Conservation (phyloP, 2,797 vertebrate genomes). For the Gymnoscopelus microlampas region DNA sequence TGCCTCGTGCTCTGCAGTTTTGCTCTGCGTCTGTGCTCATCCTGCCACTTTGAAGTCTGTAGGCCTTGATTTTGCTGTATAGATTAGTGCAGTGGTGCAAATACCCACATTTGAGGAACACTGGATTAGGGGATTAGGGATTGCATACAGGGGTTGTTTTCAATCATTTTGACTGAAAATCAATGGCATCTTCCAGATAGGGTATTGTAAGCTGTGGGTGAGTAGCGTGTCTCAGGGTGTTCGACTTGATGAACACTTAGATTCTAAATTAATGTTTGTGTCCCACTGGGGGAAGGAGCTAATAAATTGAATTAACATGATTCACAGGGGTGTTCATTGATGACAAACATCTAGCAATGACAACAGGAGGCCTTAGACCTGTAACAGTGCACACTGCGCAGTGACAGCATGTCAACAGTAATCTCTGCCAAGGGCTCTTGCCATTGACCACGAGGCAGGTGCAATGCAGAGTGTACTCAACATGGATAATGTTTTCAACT, state of each 20-base stretch:
- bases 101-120: no score
- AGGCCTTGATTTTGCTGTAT: conserved; percentile 62
- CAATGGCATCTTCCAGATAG: conserved; percentile 50
- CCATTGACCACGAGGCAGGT: no score
- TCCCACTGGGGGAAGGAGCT: conserved; percentile 29
- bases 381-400: background rate
- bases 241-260: no score
- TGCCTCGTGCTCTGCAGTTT: conserved; percentile 26
- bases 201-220: background rate
- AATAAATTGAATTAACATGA: conserved; percentile 40
- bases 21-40: conserved; percentile 51
- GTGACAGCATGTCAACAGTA: conserved; percentile 34
- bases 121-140: conserved; percentile 52
- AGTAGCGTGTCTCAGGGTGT: no score
- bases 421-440: conserved; percentile 32
- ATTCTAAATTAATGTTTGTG: no score
- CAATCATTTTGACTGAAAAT: conserved; percentile 58
- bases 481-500: background rate
- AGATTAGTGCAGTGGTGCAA: no score
- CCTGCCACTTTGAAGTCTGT: conserved; percentile 56
- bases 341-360: conserved; percentile 23
- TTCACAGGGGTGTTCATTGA: conserved; percentile 18
- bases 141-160: conserved; percentile 53
- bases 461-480: no score
- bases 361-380: conserved; percentile 48